Conservation (phyloP, 2,113 vertebrate genomes). For the Hippotragus niger region DNA sequence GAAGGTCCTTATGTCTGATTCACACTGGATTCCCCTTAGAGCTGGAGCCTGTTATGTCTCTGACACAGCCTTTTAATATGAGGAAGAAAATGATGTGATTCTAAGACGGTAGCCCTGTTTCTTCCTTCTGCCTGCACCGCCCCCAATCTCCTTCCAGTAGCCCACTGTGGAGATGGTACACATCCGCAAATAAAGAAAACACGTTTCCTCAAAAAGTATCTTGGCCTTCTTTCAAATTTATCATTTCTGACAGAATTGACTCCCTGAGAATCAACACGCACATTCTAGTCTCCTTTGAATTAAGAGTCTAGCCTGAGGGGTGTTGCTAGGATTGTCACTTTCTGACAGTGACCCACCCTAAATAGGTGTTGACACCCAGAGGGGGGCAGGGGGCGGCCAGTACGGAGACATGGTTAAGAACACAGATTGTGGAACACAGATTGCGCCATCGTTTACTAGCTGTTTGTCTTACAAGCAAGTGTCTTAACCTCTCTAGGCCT, state of each 20-base stretch:
- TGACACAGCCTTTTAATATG: background rate
- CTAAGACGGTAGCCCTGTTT: background rate
- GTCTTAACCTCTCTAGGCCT: background rate
- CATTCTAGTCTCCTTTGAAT: background rate
- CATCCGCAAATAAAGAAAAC: background rate
- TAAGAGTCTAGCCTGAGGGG: background rate
- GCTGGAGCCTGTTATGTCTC: background rate
- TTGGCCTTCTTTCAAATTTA: background rate
- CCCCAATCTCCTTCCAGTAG: background rate
- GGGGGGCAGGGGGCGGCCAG: too few relatives aligned
- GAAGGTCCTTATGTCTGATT: background rate
- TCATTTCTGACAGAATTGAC: background rate
- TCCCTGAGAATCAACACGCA: background rate
- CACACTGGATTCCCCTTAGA: background rate
- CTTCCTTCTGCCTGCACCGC: background rate
- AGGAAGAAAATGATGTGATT: background rate
- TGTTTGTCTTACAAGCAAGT: background rate
- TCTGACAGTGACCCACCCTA: background rate
- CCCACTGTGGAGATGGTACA: background rate
- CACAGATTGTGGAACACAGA: background rate
- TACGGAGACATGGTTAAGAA: background rate
- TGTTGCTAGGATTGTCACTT: background rate
- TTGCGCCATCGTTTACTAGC: background rate
- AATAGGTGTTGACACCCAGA: accelerated
- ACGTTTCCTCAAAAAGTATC: background rate